Conservation (phyloP, 2,888 invertebrate genomes). For the Nomada fucata region DNA sequence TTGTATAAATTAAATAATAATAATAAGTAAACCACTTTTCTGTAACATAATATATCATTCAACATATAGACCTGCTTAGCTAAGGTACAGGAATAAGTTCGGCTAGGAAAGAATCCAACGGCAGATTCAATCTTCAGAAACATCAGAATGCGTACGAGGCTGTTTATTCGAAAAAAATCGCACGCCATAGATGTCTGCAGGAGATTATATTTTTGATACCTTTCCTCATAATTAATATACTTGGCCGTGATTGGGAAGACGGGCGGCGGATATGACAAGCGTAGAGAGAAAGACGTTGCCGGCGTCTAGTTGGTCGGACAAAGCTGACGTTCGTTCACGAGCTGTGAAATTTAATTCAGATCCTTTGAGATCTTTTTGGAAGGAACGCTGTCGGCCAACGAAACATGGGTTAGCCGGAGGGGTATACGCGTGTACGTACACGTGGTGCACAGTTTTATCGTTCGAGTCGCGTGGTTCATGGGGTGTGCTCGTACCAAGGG, state of each 20-base stretch:
- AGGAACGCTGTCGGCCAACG: slow-evolving; percentile 66
- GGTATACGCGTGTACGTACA: slow-evolving; percentile 45
- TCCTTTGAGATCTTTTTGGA: slow-evolving; percentile 58
- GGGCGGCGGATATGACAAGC: slow-evolving; percentile 37
- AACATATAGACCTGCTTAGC: no score
- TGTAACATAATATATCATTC: no score
- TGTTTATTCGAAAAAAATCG: not conserved
- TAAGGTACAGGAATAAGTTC: not conserved
- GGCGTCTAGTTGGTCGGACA: slow-evolving; percentile 63
- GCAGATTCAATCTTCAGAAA: slow-evolving; percentile 1
- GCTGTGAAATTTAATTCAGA: slow-evolving; percentile 81
- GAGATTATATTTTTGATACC: slow-evolving; percentile 37
- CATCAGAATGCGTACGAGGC: not conserved
- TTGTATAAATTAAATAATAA: no score
- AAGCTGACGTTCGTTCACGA: slow-evolving; percentile 73
- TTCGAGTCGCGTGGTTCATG: slow-evolving; percentile 62
- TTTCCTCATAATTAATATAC: slow-evolving; percentile 46
- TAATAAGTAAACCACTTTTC: no score
- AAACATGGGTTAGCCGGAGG: slow-evolving; percentile 60
- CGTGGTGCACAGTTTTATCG: slow-evolving; percentile 49
- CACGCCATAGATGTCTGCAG: not conserved
- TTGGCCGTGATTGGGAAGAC: slow-evolving; percentile 18
- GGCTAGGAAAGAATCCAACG: not conserved
- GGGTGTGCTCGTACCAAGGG: slow-evolving; percentile 60
- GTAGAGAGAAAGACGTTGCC: slow-evolving; percentile 62